These are phyloP conservation scores for Brachionus paranguensis DNA, from an alignment of 1,140 invertebrate species.

Conservation along the genomic window DNA sequence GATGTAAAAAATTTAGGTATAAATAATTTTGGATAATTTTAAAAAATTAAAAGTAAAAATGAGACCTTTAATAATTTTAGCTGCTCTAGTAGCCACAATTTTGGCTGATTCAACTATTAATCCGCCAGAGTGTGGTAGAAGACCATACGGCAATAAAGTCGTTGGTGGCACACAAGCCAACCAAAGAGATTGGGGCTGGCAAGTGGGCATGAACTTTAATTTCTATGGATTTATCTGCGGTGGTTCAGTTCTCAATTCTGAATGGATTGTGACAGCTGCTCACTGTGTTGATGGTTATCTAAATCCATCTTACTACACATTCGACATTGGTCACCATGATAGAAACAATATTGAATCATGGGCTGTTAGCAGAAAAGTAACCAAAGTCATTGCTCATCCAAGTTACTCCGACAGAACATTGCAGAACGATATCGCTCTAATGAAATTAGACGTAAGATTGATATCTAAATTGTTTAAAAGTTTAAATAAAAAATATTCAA, in stretches of 20 bases:
- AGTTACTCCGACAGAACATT: not conserved
- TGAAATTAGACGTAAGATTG: conserved; percentile 32
- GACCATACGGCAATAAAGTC: not conserved
- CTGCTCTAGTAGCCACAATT: not conserved
- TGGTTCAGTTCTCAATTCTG: conserved; percentile 60
- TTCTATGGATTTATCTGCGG: conserved; percentile 43
- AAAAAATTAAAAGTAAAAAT: not conserved
- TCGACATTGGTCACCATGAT: conserved; percentile 36
- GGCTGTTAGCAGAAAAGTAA: conserved; percentile 6
- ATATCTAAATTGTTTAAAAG: not conserved
- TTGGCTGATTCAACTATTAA: conserved; percentile 22
- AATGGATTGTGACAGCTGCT: conserved; percentile 65
- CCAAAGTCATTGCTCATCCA: not conserved
- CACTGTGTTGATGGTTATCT: conserved; percentile 57
- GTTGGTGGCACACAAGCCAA: conserved; percentile 7
- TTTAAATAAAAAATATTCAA: not conserved
- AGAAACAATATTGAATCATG: not conserved
- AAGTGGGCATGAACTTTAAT: conserved; percentile 28
- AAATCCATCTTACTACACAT: conserved; percentile 2
- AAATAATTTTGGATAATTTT: not conserved
- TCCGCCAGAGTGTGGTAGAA: conserved; percentile 2
- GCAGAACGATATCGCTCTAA: conserved; percentile 34
- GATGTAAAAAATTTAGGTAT: not conserved
- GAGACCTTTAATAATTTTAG: not conserved
- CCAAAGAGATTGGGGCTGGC: conserved; percentile 37